These are phyloP conservation scores for Stenoptilia bipunctidactyla DNA, from an alignment of 2,888 invertebrate genomes.

Conservation along the genomic window DNA sequence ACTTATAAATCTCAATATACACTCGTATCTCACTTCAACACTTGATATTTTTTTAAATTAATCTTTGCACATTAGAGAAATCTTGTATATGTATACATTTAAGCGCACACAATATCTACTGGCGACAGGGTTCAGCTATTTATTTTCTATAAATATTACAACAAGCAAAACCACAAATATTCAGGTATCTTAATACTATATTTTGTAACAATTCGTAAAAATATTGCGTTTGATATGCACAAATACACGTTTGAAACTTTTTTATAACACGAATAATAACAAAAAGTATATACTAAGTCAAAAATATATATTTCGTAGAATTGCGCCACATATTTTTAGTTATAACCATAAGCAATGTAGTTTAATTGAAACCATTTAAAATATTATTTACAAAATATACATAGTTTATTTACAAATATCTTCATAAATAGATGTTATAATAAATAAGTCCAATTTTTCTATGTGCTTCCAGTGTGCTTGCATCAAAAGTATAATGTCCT, in stretches of 20 bases:
- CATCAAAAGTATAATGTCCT: background rate
- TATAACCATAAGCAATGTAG: background rate
- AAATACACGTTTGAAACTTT: too few species aligned
- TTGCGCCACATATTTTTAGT: too few species aligned
- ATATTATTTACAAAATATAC: too few species aligned
- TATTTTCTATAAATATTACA: slow-evolving; percentile 30
- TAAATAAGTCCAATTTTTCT: background rate
- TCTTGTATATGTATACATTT: slow-evolving; percentile 30
- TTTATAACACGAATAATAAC: background rate
- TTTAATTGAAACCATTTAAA: too few species aligned
- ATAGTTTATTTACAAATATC: too few species aligned
- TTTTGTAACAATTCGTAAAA: too few species aligned
- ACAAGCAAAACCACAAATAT: too few species aligned
- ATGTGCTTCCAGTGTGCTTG: slow-evolving; percentile 5
- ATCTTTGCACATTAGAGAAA: background rate
- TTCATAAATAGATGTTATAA: too few species aligned
- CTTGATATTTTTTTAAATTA: slow-evolving; percentile 3
- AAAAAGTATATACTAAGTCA: background rate
- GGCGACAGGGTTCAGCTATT: slow-evolving; percentile 62
- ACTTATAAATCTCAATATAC: background rate
- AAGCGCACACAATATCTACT: slow-evolving; percentile 53
- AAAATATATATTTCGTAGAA: too few species aligned
- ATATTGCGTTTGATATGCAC: too few species aligned
- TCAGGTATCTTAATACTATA: too few species aligned
- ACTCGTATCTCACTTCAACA: slow-evolving; percentile 10